Evolutionary conservation across 2,797 vertebrate species (phyloP).

Genomic region (Galagoides demidoff): DNA sequence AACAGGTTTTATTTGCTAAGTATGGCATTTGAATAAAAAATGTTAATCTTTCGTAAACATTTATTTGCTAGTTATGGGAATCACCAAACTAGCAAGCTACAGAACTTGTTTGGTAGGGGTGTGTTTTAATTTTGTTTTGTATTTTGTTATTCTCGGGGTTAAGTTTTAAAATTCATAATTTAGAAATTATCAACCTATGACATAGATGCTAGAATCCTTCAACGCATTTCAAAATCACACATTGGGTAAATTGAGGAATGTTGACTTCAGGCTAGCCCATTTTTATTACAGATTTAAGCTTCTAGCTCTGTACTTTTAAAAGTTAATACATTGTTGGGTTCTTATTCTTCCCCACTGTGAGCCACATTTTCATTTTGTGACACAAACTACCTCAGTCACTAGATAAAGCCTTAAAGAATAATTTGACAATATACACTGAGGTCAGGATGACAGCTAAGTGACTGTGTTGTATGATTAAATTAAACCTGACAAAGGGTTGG

Average conservation of each 20-base stretch:
- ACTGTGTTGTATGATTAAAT: slow-evolving; percentile 16
- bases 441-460: slow-evolving; percentile 9
- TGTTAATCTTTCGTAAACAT: not conserved
- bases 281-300: slow-evolving; percentile 18
- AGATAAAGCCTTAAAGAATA: slow-evolving; percentile 66
- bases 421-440: slow-evolving; percentile 59
- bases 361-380: slow-evolving; percentile 60
- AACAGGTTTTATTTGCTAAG: not conserved
- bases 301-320: not conserved
- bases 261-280: not conserved
- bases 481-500: slow-evolving; percentile 8
- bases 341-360: slow-evolving; percentile 11
- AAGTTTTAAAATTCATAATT: slow-evolving; percentile 57
- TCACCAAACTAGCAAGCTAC: not conserved
- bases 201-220: not conserved
- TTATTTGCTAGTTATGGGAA: slow-evolving; percentile 13
- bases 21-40: not conserved
- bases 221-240: not conserved
- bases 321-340: not conserved
- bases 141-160: slow-evolving; percentile 6
- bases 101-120: not conserved
- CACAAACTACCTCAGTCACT: slow-evolving; percentile 44
- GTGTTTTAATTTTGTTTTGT: not conserved
- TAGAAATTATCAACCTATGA: slow-evolving; percentile 18
- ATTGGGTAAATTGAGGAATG: slow-evolving; percentile 25